Base-by-base conservation (phyloP, 2,888 invertebrate species). In the Luffia ferchaultella region DNA sequence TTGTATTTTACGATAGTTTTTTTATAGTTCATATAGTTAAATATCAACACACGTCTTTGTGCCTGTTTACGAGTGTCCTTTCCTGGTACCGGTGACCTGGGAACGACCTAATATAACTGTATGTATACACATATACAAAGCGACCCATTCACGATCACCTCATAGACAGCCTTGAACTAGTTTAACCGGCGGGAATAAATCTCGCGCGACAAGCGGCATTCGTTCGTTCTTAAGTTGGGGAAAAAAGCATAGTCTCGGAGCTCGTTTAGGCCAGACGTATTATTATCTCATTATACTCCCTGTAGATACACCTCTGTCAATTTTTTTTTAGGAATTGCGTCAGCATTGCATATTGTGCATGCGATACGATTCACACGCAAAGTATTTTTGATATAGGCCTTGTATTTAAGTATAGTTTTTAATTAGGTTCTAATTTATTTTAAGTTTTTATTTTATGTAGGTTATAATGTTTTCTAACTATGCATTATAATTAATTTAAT, bases 121-220 rank as follows among this genome's bases (percentile, higher is more conserved):
- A n/a, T n/a, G n/a, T n/a, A n/a, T n/a, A n/a, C n/a, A n/a, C n/a
- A n/a, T n/a, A 75, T 71, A 76, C 76, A 75, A 76, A 69, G 76
- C 70, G 61, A 59, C 62, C 68, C 76, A 78, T 80, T 79, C 75
- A 77, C 66, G 63, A 68, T 57, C 67, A 65, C 65, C 68, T 66
- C 64, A 57, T 57, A 53, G 55, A 61, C 60, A 72, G 68, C 82
- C 82, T 83, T 83, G 82, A 76, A 75, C 80, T 80, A 83, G 77
- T 78, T 80, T 64, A 70, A 68, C 68, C 63, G 65, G 69, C 72
- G 71, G 75, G 73, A 73, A 66, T 68, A 60, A 69, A 69, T 75
- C 69, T 63, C 61, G 41, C 60, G 60, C 64, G 64, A 62, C 66
- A 68, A 69, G 30, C 30, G 30, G 30, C 30, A 30, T 30, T 3